These are phyloP conservation scores for Spilogale gracilis DNA, from an alignment of 2,113 vertebrate genomes.

Conservation along the genomic window DNA sequence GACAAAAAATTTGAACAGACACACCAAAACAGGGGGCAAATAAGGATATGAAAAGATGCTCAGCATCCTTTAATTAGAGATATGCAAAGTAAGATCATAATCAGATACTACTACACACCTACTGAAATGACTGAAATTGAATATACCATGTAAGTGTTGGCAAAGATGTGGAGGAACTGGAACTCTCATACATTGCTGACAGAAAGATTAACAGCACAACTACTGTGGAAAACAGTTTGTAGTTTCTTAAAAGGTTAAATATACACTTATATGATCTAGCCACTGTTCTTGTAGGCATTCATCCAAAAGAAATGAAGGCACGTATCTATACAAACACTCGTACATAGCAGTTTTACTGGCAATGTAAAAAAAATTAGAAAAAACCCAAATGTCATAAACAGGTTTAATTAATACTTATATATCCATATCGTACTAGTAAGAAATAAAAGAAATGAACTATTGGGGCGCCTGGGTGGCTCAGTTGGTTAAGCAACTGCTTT, in stretches of 20 bases:
- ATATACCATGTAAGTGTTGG: not conserved
- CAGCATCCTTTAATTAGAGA: not conserved
- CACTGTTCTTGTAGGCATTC: not conserved
- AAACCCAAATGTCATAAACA: not conserved
- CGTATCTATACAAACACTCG: not conserved
- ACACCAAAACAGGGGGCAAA: not conserved
- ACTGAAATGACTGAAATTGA: not conserved
- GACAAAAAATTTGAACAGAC: not conserved
- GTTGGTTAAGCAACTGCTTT: too few relatives aligned
- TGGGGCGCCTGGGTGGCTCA: too few relatives aligned
- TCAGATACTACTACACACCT: not conserved
- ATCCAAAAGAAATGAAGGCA: not conserved
- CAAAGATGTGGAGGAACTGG: not conserved
- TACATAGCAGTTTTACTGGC: not conserved
- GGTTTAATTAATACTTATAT: not conserved
- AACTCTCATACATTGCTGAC: not conserved
- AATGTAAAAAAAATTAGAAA: slow-evolving; percentile 11
- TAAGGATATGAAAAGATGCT: not conserved
- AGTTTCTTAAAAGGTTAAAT: not conserved
- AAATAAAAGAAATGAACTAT: not conserved
- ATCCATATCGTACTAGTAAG: not conserved
- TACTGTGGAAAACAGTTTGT: not conserved
- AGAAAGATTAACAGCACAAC: not conserved
- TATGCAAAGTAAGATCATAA: not conserved
- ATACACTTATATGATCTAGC: not conserved